Base-by-base conservation (phyloP, 1,140 invertebrate genomes). In the Lucilia cuprina region DNA sequence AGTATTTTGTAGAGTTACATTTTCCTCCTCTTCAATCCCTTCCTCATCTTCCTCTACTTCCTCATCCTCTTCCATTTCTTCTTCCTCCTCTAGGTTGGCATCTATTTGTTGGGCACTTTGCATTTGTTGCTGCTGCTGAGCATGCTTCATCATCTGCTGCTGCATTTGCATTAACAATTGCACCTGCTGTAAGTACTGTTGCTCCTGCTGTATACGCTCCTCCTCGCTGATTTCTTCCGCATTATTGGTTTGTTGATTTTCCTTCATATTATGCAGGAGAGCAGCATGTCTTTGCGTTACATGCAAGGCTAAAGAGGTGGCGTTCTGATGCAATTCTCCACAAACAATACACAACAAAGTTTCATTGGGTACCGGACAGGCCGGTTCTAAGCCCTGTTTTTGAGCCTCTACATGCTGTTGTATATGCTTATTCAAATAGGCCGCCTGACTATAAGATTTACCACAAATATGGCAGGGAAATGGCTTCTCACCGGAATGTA, bases 401-500 rank as follows among this genome's bases (percentile, higher is more conserved):
- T 85, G 60, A 4, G 86, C 86, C 65, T 86, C 84, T 21, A 86
- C 60, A 84, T 91, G 90, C 8, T 86, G 86, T 82, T 90, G 89
- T 0, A 91, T 87, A 78, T 91, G 90, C 83, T 91, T 91, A 17
- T 90, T 89, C n/a, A 91, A 86, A 86, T 90, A 90, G 8, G 89
- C 87, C 85, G 86, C 88, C 85, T 92, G 91, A 85, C 89, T 91
- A 85, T 92, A 93, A 0, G 89, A 86, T 83, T 91, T 88, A 49
- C 88, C 88, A 70, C 90, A 91, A 30, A 89, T 89, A 34, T 87
- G 88, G 21, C 90, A 91, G 7, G 89, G 89, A 25, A 86, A 91
- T 2, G 90, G 88, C 82, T 90, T 91, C 86, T 91, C 89, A 4
- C 90, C 90, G 0, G 91, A 89, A 87, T 94, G 94, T 74, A 94